Base-by-base conservation (phyloP, 1,140 invertebrate genomes). In the Drosophila orosa region DNA sequence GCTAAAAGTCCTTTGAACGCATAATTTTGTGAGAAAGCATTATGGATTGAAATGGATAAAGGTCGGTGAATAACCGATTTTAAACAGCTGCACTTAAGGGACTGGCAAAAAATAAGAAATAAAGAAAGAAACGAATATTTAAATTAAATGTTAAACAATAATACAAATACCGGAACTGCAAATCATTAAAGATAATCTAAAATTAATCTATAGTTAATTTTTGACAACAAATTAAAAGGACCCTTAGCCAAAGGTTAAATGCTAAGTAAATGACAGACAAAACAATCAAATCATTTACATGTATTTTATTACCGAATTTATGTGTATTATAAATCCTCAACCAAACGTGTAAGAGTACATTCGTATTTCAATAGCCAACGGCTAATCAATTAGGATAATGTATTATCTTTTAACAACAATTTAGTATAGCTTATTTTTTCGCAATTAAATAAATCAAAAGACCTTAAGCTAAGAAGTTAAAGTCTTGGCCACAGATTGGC, bases 21-120 rank as follows among this genome's bases (percentile, higher is more conserved):
- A 74, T 74, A 68, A 68, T 79, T 68, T 55, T 61, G 31, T 61
- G 27, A 27, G 24, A 56, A 44, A 29, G 15, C 4, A 24, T 24
- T 8, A n/a, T 55, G 29, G 31, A 39, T 55, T 39, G 19, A 24
- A 37, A 35, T 35, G 5, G 31, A 5, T 22, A 31, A 19, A 24
- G 17, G 48, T 33, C 1, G 15, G 8, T 17, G 17, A 25, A 17
- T n/a, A 15, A 25, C 4, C 3, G 6, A 15, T 15, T 8, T 45
- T 0, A 5, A 24, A 48, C 27, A 29, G 25, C 8, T n/a, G 44
- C 44, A 47, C 44, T 25, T 47, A 47, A 27, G 44, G 44, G 44
- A n/a, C 13, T n/a, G 13, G 0, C 8, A 8, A 45, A 24, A 24
- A 45, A 13, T 22, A 45, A 12, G 1, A 44, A 4, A 17, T 44